Evolutionary conservation across 2,888 invertebrate species (phyloP), one percentile per base, ranked within the genome.

Genomic region (Mesorhabditis spiculigera): DNA sequence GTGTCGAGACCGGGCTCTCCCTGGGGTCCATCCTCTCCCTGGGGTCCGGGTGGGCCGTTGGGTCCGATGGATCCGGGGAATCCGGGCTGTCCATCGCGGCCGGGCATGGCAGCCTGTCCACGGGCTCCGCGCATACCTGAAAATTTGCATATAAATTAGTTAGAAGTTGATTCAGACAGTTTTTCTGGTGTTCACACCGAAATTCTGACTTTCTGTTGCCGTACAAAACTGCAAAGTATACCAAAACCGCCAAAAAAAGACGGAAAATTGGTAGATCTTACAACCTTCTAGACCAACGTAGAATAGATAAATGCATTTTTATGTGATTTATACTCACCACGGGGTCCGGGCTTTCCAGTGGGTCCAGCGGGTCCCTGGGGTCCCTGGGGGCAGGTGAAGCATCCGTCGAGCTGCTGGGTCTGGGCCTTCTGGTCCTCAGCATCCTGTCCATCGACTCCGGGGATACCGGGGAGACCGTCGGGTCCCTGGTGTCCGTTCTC

Each of bases 91-190:
- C 82, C 82, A 69, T 82, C 82, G 62, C 82, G 69, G 42, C 82
- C 81, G 64, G 81, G 82, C 74, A 79, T 77, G 16, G 80, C 81
- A 43, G 82, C 79, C 71, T 81, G 82, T 72, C 82, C 82, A 63
- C 82, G 78, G 13, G 82, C 80, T 72, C 82, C 82, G 64, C 82
- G 82, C 80, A 82, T 81, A 67, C 82, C 82, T 45, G 81, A 77
- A n/a, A 28, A 70, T 67, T 5, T 28, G 28, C 28, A 28, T 28
- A 28, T 28, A 28, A 28, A 28, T 3, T 28, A 28, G 28, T 28
- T 28, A 28, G 28, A 28, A 28, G 28, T 28, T 28, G 28, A 28
- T 28, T 28, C 28, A 28, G 28, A 28, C 28, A 28, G 28, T 28
- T 28, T 28, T 28, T 28, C n/a, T n/a, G n/a, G 28, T 28, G 28